Evolutionary conservation across 2,797 vertebrate genomes (phyloP), one percentile per base, ranked within the genome.

Genomic region (Scomberomorus guttatus): DNA sequence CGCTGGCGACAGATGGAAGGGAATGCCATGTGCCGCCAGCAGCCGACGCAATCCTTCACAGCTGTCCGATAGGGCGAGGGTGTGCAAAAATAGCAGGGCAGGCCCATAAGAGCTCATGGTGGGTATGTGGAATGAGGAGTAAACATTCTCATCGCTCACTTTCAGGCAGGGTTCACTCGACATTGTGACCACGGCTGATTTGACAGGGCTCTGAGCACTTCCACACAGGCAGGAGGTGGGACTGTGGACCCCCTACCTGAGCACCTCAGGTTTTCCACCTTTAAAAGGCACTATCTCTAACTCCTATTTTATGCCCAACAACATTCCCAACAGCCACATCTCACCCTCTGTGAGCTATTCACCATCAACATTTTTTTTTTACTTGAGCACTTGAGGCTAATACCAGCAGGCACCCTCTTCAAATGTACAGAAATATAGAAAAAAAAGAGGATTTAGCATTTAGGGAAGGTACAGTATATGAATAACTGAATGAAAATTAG

Each of bases 31-130:
- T 91, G 90, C 83, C 72, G 27, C 24, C 14, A 85, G 84, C 76
- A 58, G 83, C 62, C 34, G 79, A 88, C 80, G 24, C 91, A 76
- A 92, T 93, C 91, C 83, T 85, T 91, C 89, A 90, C 91, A 93
- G 91, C 90, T 87, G 91, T 88, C 90, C 90, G 62, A 79, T 66
- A n/a, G 85, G 89, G 72, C 63, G 58, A 85, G 74, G 83, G 54
- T 17, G 32, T 64, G 82, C 81, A 82, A 81, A 91, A 93, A 91
- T 89, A 92, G 88, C 79, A 81, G 62, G 64, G 69, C 44, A 51
- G 81, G 65, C 56, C 72, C 68, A 66, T n/a, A 59, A 75, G 75
- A 77, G 90, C 76, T 85, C 83, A 77, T 6, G 1, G 81, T 60
- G 80, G 74, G 80, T 75, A 80, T 82, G 77, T 79, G 87, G 87